Conservation (phyloP, 1,140 invertebrate species). For the Hypsibius dujardini region DNA sequence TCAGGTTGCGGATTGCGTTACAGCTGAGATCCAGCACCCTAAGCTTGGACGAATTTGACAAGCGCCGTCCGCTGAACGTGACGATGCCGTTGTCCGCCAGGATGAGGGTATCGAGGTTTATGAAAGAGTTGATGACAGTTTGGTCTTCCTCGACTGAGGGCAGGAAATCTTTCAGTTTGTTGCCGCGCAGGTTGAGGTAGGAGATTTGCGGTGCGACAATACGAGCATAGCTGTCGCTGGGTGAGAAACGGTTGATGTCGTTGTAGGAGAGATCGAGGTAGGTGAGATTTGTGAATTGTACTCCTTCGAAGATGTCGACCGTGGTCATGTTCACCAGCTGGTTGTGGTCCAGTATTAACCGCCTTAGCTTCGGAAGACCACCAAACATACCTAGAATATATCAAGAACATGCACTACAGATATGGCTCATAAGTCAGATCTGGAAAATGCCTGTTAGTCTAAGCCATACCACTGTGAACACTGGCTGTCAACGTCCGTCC, state of each 20-base stretch:
- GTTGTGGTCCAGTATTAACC: too few species aligned
- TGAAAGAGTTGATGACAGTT: conserved; percentile 46
- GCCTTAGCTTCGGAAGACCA: too few species aligned
- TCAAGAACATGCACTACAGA: too few species aligned
- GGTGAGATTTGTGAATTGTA: not conserved
- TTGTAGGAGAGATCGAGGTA: not conserved
- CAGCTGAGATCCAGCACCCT: not conserved
- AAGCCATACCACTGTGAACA: too few species aligned
- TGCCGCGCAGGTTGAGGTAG: not conserved
- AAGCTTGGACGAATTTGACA: not conserved
- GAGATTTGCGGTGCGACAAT: not conserved
- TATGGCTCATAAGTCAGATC: too few species aligned
- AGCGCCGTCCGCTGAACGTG: not conserved
- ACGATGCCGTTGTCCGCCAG: conserved; percentile 49
- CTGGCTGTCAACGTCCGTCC: too few species aligned
- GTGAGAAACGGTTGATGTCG: not conserved
- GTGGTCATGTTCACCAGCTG: too few species aligned
- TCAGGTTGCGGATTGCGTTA: not conserved
- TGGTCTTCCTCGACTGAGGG: not conserved
- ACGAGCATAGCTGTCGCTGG: too few species aligned
- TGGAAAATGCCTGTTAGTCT: too few species aligned
- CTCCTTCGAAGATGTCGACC: not conserved
- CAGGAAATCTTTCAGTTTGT: not conserved
- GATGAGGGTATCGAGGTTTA: conserved; percentile 56
- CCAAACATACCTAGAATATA: too few species aligned